A percentile compares a stretch with the other conserved stretches of the same genome.
Conservation (phyloP, 2,113 vertebrate genomes). For the Bambusicola thoracicus region DNA sequence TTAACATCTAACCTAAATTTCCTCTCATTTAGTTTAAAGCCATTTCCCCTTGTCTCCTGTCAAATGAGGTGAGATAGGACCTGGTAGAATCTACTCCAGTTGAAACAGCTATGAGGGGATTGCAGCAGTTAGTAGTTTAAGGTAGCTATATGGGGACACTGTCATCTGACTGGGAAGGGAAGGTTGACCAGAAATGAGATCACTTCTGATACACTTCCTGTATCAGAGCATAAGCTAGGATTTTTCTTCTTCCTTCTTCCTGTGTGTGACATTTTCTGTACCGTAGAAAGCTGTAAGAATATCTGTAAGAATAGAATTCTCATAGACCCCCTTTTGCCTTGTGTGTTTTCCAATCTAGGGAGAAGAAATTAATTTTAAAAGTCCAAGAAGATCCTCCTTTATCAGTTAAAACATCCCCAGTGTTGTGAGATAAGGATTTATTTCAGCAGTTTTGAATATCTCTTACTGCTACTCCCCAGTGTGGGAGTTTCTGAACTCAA, state of each 20-base stretch:
- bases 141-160: background rate
- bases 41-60: too few relatives aligned
- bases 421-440: conserved; percentile 58
- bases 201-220: background rate
- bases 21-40: too few relatives aligned
- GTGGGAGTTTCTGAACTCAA: background rate
- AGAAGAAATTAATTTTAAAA: conserved; percentile 44
- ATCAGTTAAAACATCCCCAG: conserved; percentile 16
- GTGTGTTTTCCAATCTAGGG: background rate
- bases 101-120: background rate
- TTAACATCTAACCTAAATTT: too few relatives aligned
- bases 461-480: background rate
- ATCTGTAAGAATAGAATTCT: conserved; percentile 14
- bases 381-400: background rate
- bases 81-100: background rate
- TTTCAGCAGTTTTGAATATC: conserved; percentile 34
- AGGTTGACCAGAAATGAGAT: background rate
- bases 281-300: background rate
- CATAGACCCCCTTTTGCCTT: background rate
- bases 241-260: background rate
- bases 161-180: background rate
- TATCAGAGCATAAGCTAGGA: background rate
- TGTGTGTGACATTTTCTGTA: background rate
- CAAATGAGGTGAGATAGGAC: background rate
- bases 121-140: background rate